phyloP scores from a whole-genome alignment of 2,797 vertebrate genomes.

The Tamandua tetradactyla region DNA sequence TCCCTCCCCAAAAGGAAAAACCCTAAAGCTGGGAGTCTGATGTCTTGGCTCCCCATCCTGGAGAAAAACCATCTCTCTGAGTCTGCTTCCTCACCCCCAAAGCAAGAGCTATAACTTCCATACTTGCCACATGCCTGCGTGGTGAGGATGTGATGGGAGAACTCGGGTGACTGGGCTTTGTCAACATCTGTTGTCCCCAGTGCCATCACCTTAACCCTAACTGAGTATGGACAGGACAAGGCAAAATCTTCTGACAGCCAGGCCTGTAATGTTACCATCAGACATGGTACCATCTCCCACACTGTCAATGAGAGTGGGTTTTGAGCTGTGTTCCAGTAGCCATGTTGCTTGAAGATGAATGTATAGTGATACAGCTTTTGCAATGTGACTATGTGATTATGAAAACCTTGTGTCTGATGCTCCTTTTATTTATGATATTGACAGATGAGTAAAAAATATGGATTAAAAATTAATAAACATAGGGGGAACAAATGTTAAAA shows the following conservation, averaged over 20 bases:
- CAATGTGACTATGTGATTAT: too few relatives aligned
- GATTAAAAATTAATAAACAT: too few relatives aligned
- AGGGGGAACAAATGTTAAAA: too few relatives aligned
- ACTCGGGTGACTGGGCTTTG: rapidly evolving
- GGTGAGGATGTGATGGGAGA: background rate
- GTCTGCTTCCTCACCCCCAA: background rate
- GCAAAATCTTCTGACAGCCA: background rate
- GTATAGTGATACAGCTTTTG: too few relatives aligned
- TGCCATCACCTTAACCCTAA: background rate
- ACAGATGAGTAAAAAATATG: too few relatives aligned
- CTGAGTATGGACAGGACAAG: rapidly evolving
- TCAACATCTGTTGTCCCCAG: background rate
- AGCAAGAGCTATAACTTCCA: background rate
- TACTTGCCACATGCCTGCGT: background rate
- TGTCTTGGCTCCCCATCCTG: too few relatives aligned
- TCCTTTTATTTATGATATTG: too few relatives aligned
- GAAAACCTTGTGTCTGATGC: too few relatives aligned
- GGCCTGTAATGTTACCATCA: rapidly evolving
- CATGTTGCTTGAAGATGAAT: too few relatives aligned
- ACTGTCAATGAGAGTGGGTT: too few relatives aligned
- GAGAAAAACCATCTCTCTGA: background rate
- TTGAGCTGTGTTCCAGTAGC: too few relatives aligned
- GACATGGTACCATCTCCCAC: background rate
- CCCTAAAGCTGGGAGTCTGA: background rate
- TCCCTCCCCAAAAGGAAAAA: rapidly evolving